A percentile compares a stretch with the other conserved stretches of the same genome.
Conservation (phyloP, 30 jellyfish, hydroid and myxozoan species). For the Turritopsis rubra region DNA sequence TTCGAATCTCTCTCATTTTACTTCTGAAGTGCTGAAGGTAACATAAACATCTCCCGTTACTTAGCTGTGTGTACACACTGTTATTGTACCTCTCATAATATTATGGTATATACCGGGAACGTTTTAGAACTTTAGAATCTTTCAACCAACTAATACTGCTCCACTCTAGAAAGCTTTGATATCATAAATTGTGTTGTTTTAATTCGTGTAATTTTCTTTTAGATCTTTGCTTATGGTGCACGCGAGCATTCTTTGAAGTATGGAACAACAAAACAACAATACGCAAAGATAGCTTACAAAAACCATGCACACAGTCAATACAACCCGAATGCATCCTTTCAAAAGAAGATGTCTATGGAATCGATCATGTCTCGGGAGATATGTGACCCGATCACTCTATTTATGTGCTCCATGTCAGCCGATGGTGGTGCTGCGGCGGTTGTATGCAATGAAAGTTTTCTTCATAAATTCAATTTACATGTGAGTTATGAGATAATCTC, state of each 20-base stretch:
- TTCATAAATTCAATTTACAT: conserved; percentile 46
- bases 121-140: no score
- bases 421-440: conserved; percentile 99
- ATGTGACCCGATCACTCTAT: conserved; percentile 68
- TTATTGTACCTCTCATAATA: no score
- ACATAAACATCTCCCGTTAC: neutral
- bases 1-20: conserved; percentile 51
- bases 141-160: no score
- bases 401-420: conserved; percentile 89
- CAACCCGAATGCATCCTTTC: conserved; percentile 84
- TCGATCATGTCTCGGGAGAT: conserved; percentile 48
- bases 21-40: conserved; percentile 93
- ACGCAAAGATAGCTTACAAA: conserved; percentile 80
- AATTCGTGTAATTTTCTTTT: no score
- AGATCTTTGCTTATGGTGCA: conserved; percentile 94
- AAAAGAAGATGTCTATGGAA: conserved; percentile 56
- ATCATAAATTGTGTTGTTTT: neutral
- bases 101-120: no score
- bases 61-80: neutral
- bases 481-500: conserved; percentile 20
- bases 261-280: conserved; percentile 82
- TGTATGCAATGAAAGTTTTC: conserved; percentile 83
- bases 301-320: conserved; percentile 80
- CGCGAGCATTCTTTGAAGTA: conserved; percentile 68
- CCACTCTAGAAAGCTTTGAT: no score